Percentiles rank a stretch among this genome's conserved stretches.
Evolutionary conservation across 2,888 invertebrate species (phyloP).

Genomic region (Drosophila anomalata): DNA sequence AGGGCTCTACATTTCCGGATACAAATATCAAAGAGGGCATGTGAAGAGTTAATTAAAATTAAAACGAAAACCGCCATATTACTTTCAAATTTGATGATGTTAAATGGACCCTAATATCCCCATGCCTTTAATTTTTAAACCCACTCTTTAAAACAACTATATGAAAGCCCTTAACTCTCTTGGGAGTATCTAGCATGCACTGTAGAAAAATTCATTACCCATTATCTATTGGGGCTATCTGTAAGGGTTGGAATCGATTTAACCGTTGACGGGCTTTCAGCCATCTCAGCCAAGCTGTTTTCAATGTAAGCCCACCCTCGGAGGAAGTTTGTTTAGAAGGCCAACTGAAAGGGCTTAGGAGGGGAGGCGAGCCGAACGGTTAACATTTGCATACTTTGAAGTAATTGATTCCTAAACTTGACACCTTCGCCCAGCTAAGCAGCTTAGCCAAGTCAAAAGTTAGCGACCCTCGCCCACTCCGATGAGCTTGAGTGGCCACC

Average conservation of each 20-base stretch:
- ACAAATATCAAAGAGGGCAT: constrained; percentile 27
- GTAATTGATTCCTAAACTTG: constrained; percentile 79
- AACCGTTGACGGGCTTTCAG: constrained; percentile 5
- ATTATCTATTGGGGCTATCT: constrained; percentile 18
- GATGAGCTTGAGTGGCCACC: constrained; percentile 13
- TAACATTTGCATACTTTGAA: constrained; percentile 46
- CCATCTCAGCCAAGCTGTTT: not conserved
- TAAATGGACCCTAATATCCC: too few relatives aligned
- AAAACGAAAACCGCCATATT: not conserved
- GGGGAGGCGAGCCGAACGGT: constrained; percentile 11
- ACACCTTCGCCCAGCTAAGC: constrained; percentile 70
- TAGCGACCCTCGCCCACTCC: constrained; percentile 48
- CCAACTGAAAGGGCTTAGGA: not conserved
- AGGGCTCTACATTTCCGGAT: not conserved
- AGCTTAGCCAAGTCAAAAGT: constrained; percentile 57
- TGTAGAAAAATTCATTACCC: not conserved
- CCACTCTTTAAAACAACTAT: not conserved
- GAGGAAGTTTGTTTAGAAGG: constrained; percentile 25
- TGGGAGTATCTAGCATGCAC: not conserved
- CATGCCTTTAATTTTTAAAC: too few relatives aligned
- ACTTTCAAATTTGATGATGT: not conserved
- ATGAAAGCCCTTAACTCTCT: not conserved
- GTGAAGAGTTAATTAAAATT: not conserved
- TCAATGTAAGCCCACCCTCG: not conserved
- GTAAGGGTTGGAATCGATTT: constrained; percentile 9